phyloP scores from a whole-genome alignment of 2,888 invertebrate genomes.

The Lochmaea capreae region DNA sequence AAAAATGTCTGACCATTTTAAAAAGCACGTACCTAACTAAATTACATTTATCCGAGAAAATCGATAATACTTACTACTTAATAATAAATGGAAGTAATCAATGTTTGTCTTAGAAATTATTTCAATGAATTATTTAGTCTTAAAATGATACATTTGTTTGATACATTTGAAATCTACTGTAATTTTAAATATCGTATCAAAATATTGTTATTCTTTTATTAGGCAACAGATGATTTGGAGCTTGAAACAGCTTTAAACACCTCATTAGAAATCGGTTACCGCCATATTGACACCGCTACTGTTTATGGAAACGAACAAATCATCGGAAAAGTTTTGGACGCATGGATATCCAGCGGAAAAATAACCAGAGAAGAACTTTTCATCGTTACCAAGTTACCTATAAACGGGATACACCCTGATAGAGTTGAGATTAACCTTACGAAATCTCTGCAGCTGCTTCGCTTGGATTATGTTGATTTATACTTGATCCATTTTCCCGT shows the following conservation, averaged over 20 bases:
- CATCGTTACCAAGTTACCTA: slow-evolving; percentile 82
- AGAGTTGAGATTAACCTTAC: slow-evolving; percentile 51
- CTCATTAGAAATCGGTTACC: slow-evolving; percentile 80
- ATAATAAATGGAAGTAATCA: too few species aligned
- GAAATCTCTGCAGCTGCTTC: slow-evolving; percentile 50
- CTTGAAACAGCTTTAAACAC: slow-evolving; percentile 75
- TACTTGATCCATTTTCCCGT: slow-evolving; percentile 55
- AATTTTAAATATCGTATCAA: background rate
- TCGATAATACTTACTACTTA: too few species aligned
- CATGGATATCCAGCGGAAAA: slow-evolving; percentile 76
- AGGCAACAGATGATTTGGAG: slow-evolving; percentile 73
- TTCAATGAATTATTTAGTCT: too few species aligned
- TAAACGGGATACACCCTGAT: slow-evolving; percentile 70
- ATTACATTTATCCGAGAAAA: too few species aligned
- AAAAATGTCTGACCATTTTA: too few species aligned
- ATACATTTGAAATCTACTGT: too few species aligned
- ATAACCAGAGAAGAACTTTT: slow-evolving; percentile 81
- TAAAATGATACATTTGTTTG: too few species aligned
- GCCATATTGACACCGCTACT: slow-evolving; percentile 84
- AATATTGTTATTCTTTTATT: slow-evolving; percentile 42
- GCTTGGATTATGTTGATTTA: slow-evolving; percentile 54
- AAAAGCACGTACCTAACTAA: too few species aligned
- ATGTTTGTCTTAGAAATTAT: too few species aligned
- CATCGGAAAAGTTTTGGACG: slow-evolving; percentile 77
- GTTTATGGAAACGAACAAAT: slow-evolving; percentile 80